phyloP scores from a whole-genome alignment of 2,797 vertebrate genomes.

The Lepus townsendii region DNA sequence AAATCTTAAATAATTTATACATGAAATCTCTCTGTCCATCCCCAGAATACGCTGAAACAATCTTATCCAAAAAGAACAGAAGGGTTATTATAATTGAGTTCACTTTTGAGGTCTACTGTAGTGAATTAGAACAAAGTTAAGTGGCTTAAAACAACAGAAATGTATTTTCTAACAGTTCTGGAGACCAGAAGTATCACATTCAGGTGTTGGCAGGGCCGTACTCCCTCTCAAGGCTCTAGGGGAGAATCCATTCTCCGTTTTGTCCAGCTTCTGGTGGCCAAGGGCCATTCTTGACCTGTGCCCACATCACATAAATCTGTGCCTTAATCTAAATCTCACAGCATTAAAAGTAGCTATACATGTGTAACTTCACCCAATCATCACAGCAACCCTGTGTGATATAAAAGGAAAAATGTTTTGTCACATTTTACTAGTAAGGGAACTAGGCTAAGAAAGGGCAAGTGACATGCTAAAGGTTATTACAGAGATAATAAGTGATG shows the following conservation, averaged over 20 bases:
- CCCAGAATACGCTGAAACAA: conserved; percentile 7
- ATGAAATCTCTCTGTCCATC: conserved; percentile 15
- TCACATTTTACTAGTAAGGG: conserved; percentile 50
- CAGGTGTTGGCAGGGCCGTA: too few relatives aligned
- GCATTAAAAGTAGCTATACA: conserved; percentile 45
- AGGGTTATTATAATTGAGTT: neutral
- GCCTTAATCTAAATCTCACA: neutral
- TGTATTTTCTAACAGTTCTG: neutral
- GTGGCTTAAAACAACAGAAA: conserved; percentile 15
- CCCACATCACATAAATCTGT: neutral
- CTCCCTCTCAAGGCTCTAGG: neutral
- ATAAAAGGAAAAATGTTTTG: conserved; percentile 23
- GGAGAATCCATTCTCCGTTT: neutral
- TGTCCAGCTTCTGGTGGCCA: neutral
- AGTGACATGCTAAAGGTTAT: conserved; percentile 36
- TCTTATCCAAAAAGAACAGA: conserved; percentile 32
- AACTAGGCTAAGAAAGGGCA: neutral
- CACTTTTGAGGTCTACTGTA: neutral
- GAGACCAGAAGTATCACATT: conserved; percentile 26
- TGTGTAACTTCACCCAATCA: conserved; percentile 27
- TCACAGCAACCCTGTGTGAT: neutral
- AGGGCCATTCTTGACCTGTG: neutral
- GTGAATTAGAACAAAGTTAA: conserved; percentile 29
- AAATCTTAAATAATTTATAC: neutral
- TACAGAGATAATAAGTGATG: neutral